A percentile compares a stretch with the other conserved stretches of the same genome.
Conservation (phyloP, 2,888 invertebrate species). For the Tenthredo distinguenda region DNA sequence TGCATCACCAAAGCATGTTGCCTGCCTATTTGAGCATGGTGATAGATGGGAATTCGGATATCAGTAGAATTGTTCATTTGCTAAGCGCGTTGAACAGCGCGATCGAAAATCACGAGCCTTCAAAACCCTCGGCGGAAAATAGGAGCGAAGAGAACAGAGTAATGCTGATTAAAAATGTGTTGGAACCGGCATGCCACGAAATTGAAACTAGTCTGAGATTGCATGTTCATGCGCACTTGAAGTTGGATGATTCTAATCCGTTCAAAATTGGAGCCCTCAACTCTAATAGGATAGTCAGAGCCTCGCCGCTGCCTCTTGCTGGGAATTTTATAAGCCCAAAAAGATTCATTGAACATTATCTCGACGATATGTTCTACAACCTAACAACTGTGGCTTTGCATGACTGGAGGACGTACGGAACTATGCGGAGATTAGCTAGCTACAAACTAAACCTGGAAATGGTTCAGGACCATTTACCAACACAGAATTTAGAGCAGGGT, state of each 20-base stretch:
- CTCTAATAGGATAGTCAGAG: slow-evolving; percentile 80
- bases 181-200: slow-evolving; percentile 89
- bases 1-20: slow-evolving; percentile 74
- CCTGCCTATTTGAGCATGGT: slow-evolving; percentile 73
- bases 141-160: slow-evolving; percentile 67
- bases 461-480: slow-evolving; percentile 96
- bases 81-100: slow-evolving; percentile 72
- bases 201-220: slow-evolving; percentile 96
- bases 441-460: slow-evolving; percentile 90
- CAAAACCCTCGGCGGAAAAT: slow-evolving; percentile 54
- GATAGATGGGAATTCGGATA: slow-evolving; percentile 66
- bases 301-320: slow-evolving; percentile 66
- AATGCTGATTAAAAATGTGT: slow-evolving; percentile 81
- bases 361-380: slow-evolving; percentile 97
- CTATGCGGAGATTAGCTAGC: slow-evolving; percentile 96
- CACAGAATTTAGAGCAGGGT: slow-evolving; percentile 98
- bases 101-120: slow-evolving; percentile 63
- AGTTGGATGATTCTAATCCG: slow-evolving; percentile 87
- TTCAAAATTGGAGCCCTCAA: slow-evolving; percentile 83
- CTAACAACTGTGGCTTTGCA: slow-evolving; percentile 97
- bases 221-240: slow-evolving; percentile 94
- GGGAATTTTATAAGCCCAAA: slow-evolving; percentile 68
- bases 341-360: slow-evolving; percentile 89
- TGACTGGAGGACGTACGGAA: slow-evolving; percentile 98
- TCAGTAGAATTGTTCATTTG: slow-evolving; percentile 71